Base-by-base conservation (phyloP, 2,113 vertebrate genomes). In the Lipophrys pholis region DNA sequence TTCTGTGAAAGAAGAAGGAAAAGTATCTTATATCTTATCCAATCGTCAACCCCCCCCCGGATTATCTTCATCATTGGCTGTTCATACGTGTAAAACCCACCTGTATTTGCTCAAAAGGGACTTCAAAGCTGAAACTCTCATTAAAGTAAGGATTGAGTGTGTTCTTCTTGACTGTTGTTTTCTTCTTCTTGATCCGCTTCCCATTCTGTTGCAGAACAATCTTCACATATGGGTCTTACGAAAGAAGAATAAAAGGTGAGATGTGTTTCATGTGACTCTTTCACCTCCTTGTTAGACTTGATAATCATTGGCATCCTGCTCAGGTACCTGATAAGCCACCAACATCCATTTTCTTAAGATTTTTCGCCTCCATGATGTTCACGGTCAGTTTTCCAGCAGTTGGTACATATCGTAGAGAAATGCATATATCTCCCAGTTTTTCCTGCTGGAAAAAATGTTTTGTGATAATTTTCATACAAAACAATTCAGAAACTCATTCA, bases 151-250 rank as follows among this genome's bases (percentile, higher is more conserved):
- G 96, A 51, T 96, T 97, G 46, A 97, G 91, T 0, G 96, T 97
- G 82, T 97, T 97, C 89, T 97, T 97, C 93, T 97, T 97, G 11
- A 97, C 95, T 2, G 95, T 97, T 0, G 96, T 96, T 90, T 97
- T 97, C 84, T 97, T 97, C 84, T 97, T 97, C 69, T 96, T 95
- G 41, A 97, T 92, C 41, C 95, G 91, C 62, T 96, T 97, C 36
- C 95, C 95, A 6, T 96, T 96, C 81, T 97, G 95, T 88, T 96
- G 95, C 78, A 97, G 92, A 40, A 94, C 90, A 51, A 93, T 91
- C 83, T 93, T 94, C 66, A 93, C 91, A 53, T 77, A 94, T 1
- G 93, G 93, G 78, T 93, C 93, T 93, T 64, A 35, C n/a, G 17
- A 39, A 79, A 54, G 38, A 68, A 11, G n/a, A 51, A 46, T 43